Evolutionary conservation across 2,113 vertebrate genomes (phyloP).

Genomic region (Eublepharis macularius): DNA sequence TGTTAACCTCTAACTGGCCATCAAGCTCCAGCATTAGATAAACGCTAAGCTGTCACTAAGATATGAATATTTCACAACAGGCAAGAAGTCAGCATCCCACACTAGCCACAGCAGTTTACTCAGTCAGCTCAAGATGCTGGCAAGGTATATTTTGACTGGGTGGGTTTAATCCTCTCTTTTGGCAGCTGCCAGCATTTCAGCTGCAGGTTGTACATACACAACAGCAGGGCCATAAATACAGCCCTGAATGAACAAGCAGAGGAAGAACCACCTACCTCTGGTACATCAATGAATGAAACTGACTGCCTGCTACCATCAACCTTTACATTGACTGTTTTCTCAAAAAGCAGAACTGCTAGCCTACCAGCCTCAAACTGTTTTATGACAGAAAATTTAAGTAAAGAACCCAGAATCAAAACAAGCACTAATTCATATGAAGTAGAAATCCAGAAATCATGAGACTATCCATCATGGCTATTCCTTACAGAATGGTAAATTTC

Average conservation of each 20-base stretch:
- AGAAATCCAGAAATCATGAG: neutral
- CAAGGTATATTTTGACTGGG: neutral
- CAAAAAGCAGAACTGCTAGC: neutral
- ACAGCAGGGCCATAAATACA: neutral
- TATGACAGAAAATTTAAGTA: neutral
- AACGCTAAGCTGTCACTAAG: neutral
- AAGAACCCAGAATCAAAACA: accelerated
- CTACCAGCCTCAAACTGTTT: neutral
- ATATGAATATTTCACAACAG: neutral
- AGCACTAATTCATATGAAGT: neutral
- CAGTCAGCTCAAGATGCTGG: neutral
- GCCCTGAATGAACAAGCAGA: neutral
- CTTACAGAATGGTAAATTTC: neutral
- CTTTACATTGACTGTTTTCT: neutral
- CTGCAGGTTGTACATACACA: neutral
- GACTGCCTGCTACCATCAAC: no score
- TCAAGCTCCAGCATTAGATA: neutral
- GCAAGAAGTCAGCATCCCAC: neutral
- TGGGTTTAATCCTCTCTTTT: neutral
- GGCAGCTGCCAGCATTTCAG: neutral
- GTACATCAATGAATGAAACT: neutral
- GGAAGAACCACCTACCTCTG: neutral
- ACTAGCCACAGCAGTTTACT: neutral
- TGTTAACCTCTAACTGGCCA: neutral
- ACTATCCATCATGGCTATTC: neutral